Percentiles rank a stretch among this genome's conserved stretches.
phyloP scores from a whole-genome alignment of 2,113 vertebrate species.

The Tyto alba region DNA sequence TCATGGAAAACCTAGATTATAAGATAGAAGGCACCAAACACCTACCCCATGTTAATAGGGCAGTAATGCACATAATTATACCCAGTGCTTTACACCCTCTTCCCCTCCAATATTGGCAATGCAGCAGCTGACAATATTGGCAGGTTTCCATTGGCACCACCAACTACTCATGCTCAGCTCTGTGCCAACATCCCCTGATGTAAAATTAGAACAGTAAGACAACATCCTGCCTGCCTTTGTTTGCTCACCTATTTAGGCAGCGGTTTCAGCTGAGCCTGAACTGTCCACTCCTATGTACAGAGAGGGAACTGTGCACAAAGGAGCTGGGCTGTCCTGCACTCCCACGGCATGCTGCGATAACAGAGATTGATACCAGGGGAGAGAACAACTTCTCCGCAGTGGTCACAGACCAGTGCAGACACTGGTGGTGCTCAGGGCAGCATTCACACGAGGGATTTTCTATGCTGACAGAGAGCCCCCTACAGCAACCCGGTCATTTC shows the following conservation, averaged over 20 bases:
- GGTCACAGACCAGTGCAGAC: neutral
- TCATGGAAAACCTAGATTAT: neutral
- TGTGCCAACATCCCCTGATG: neutral
- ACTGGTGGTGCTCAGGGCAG: neutral
- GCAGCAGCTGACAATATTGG: neutral
- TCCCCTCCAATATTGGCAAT: neutral
- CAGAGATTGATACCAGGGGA: neutral
- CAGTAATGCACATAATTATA: neutral
- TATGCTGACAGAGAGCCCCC: neutral
- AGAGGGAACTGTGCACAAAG: neutral
- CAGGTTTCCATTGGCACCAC: neutral
- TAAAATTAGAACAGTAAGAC: neutral
- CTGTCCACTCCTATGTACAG: neutral
- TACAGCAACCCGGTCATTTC: neutral
- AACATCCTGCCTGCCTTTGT: neutral
- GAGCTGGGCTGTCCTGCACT: neutral
- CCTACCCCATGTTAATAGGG: neutral
- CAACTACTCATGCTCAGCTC: neutral
- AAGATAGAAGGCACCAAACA: neutral
- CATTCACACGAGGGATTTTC: neutral
- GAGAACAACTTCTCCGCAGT: neutral
- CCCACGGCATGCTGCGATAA: neutral
- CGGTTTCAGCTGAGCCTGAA: neutral
- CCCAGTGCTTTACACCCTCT: neutral
- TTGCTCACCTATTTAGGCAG: neutral